Percentiles rank a stretch among this genome's conserved stretches.
Evolutionary conservation across 2,113 vertebrate species (phyloP).

Genomic region (Puma concolor): DNA sequence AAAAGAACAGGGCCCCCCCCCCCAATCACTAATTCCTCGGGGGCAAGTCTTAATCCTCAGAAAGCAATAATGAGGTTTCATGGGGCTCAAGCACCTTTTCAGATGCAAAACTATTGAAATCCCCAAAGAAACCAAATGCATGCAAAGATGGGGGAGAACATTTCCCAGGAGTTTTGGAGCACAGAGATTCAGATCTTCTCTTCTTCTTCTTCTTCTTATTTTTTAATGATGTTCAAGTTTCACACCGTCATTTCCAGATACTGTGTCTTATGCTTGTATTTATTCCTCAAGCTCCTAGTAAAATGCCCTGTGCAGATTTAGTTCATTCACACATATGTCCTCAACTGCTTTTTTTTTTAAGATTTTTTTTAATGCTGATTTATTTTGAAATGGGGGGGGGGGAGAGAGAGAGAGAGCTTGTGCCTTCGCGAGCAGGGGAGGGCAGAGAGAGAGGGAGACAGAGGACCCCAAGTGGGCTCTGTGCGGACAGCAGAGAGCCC

Average conservation of each 20-base stretch:
- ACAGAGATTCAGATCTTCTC: background rate
- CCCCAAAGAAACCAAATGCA: background rate
- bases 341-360: background rate
- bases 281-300: background rate
- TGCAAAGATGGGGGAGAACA: background rate
- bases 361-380: too few relatives aligned
- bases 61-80: background rate
- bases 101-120: slow-evolving; percentile 35
- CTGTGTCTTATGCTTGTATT: background rate
- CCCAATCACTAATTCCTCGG: background rate
- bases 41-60: background rate
- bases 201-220: background rate
- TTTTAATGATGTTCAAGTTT: background rate
- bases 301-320: background rate
- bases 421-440: too few relatives aligned
- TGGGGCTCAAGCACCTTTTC: slow-evolving; percentile 25
- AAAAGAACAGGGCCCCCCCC: background rate
- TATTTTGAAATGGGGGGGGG: too few relatives aligned
- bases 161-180: background rate
- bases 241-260: background rate
- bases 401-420: too few relatives aligned
- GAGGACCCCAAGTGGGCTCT: too few relatives aligned
- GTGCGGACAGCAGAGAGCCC: too few relatives aligned
- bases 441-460: too few relatives aligned
- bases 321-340: background rate